Conservation (phyloP, 2,797 vertebrate species). For the Onychomys arenicola region DNA sequence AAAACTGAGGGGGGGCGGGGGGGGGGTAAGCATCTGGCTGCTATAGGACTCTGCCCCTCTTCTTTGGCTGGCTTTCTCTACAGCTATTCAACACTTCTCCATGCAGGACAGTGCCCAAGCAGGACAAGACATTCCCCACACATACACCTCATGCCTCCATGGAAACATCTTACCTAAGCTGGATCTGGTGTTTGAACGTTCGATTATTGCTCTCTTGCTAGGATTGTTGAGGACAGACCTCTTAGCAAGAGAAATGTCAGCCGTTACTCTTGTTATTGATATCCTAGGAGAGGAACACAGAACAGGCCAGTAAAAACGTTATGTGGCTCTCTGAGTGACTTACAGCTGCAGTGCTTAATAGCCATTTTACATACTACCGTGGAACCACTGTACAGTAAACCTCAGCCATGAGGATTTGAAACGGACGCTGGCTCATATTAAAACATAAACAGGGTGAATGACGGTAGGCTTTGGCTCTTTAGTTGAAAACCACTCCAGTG, state of each 20-base stretch:
- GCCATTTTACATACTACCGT: conserved; percentile 61
- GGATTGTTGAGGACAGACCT: conserved; percentile 99
- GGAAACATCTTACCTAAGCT: conserved; percentile 93
- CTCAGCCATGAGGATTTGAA: conserved; percentile 56
- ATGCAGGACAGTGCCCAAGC: background rate
- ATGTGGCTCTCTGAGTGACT: conserved; percentile 26
- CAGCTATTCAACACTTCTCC: background rate
- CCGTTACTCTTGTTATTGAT: conserved; percentile 99
- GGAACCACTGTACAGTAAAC: conserved; percentile 31
- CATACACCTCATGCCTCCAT: background rate
- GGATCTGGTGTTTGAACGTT: conserved; percentile 98
- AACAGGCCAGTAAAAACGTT: conserved; percentile 73
- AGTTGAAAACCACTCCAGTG: background rate
- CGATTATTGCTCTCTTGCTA: conserved; percentile 98
- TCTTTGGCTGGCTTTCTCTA: background rate
- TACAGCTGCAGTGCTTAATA: conserved; percentile 69
- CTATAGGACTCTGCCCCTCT: background rate
- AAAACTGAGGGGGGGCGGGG: background rate
- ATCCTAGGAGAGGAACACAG: conserved; percentile 91
- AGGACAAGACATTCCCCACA: background rate
- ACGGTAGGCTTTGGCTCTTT: conserved; percentile 32
- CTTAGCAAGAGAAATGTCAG: conserved; percentile 99
- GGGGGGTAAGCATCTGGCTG: background rate
- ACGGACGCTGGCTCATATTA: background rate
- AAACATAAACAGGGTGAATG: conserved; percentile 42